These are phyloP conservation scores for Xylota segnis DNA, from an alignment of 2,888 invertebrate species.

Conservation along the genomic window DNA sequence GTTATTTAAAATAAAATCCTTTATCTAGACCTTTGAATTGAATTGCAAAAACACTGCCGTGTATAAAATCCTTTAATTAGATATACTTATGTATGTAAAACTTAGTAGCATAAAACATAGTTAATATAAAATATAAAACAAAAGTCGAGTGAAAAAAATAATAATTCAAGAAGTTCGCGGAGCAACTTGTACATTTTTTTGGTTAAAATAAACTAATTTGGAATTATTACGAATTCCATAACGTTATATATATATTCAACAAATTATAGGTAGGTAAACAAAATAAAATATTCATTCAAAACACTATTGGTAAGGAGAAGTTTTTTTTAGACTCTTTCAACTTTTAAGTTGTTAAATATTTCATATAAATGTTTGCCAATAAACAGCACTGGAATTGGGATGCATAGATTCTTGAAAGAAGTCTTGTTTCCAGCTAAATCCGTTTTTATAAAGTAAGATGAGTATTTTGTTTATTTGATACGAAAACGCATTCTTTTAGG, in stretches of 20 bases:
- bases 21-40: constrained; percentile 22
- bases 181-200: neutral
- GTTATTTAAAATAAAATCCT: constrained; percentile 17
- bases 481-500: too few species aligned
- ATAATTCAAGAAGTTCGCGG: neutral
- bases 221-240: neutral
- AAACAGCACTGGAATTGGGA: too few species aligned
- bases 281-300: neutral
- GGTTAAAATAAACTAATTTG: neutral
- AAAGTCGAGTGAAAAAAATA: neutral
- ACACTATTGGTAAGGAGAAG: too few species aligned
- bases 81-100: neutral
- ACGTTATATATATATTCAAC: neutral
- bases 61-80: constrained; percentile 31
- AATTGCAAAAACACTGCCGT: constrained; percentile 62
- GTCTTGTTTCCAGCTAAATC: too few species aligned
- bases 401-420: too few species aligned
- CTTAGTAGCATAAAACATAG: neutral
- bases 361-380: too few species aligned
- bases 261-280: constrained; percentile 6
- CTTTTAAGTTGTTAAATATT: too few species aligned
- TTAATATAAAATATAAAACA: neutral
- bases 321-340: too few species aligned
- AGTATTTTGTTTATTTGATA: too few species aligned
- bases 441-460: too few species aligned